Conservation (phyloP, 2,888 invertebrate species). For the Emmelina monodactyla region DNA sequence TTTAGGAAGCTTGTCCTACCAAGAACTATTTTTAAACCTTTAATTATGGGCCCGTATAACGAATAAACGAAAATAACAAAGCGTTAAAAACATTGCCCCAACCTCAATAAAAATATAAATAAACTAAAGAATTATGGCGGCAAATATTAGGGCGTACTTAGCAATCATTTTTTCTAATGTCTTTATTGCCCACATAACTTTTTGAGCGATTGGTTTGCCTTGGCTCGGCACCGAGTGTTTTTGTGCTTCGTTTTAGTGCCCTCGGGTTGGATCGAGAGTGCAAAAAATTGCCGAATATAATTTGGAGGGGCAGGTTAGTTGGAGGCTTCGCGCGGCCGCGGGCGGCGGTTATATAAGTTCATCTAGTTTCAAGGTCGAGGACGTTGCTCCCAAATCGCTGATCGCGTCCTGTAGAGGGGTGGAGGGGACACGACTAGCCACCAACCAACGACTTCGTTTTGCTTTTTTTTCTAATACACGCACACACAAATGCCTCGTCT, state of each 20-base stretch:
- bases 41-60: no score
- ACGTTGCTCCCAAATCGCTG: slow-evolving; percentile 64
- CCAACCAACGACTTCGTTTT: slow-evolving; percentile 45
- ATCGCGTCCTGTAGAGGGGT: slow-evolving; percentile 50
- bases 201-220: background rate
- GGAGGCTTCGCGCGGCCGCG: slow-evolving; percentile 46
- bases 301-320: slow-evolving; percentile 47
- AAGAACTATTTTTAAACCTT: no score
- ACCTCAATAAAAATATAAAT: no score
- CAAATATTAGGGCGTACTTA: slow-evolving; percentile 13
- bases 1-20: no score
- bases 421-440: slow-evolving; percentile 41
- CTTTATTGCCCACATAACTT: background rate
- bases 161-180: slow-evolving; percentile 7
- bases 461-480: slow-evolving; percentile 29
- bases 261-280: slow-evolving; percentile 18
- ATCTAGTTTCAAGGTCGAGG: slow-evolving; percentile 65
- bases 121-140: no score
- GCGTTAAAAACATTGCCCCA: no score
- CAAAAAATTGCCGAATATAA: slow-evolving; percentile 52
- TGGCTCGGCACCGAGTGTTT: background rate
- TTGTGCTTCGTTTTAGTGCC: background rate
- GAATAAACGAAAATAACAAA: no score
- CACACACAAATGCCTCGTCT: slow-evolving; percentile 6
- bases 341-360: slow-evolving; percentile 59